Conservation (phyloP, 1,140 invertebrate genomes). For the Sweltsa coloradensis region DNA sequence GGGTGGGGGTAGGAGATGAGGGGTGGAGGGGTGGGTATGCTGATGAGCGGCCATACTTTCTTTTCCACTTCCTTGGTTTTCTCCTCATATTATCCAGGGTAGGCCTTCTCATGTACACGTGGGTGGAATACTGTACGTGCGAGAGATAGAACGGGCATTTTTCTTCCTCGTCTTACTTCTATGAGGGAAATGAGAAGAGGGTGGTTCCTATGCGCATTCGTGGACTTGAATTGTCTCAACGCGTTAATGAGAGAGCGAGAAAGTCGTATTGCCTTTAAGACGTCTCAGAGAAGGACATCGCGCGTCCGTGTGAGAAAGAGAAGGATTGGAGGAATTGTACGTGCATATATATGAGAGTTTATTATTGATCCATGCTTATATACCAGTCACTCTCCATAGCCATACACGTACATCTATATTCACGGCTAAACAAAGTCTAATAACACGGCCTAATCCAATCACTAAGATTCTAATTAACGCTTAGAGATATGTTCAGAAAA, state of each 20-base stretch:
- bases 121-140: conserved; percentile 2
- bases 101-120: background rate
- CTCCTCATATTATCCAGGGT: conserved; percentile 1
- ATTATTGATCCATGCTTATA: too few species aligned
- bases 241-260: conserved; percentile 2
- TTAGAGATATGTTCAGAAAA: too few species aligned
- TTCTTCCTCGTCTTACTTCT: background rate
- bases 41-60: conserved; percentile 2
- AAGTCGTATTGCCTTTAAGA: too few species aligned
- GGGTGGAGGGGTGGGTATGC: background rate
- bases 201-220: conserved; percentile 6
- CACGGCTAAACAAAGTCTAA: too few species aligned
- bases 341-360: conserved; percentile 8
- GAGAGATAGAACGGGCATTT: background rate
- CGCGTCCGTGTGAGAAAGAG: conserved; percentile 2
- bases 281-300: background rate
- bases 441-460: too few species aligned
- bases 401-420: too few species aligned
- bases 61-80: background rate
- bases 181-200: conserved; percentile 4
- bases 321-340: conserved; percentile 4
- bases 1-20: too few species aligned
- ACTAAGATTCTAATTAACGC: too few species aligned
- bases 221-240: conserved; percentile 7
- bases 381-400: too few species aligned